phyloP scores from a whole-genome alignment of 2,797 vertebrate genomes.

The Chloroceryle amazona region DNA sequence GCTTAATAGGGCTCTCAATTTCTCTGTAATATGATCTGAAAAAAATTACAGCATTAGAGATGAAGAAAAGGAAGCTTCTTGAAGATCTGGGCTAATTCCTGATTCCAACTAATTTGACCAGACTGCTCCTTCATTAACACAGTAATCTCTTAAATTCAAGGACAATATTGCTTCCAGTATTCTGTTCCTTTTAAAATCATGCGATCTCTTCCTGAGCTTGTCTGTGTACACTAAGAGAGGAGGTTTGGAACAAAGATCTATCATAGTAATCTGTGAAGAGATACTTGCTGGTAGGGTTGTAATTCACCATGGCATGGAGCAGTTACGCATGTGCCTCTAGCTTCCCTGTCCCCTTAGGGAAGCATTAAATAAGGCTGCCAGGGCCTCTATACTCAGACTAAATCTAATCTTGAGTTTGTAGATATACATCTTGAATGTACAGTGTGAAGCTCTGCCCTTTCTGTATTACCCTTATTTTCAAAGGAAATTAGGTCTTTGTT shows the following conservation, averaged over 20 bases:
- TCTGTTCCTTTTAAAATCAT: not conserved
- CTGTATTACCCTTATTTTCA: not conserved
- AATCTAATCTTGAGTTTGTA: not conserved
- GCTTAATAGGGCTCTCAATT: conserved; percentile 60
- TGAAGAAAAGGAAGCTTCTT: not conserved
- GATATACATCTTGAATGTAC: not conserved
- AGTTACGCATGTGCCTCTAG: not conserved
- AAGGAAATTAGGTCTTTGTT: not conserved
- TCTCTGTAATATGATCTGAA: conserved; percentile 42
- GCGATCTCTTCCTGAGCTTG: not conserved
- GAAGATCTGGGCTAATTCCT: not conserved
- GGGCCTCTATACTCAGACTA: not conserved
- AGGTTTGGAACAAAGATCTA: not conserved
- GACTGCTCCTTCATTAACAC: conserved; percentile 1
- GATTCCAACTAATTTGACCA: not conserved
- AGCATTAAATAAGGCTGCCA: not conserved
- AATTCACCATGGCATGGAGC: not conserved
- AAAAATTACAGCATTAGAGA: not conserved
- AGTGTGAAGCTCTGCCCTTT: not conserved
- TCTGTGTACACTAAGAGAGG: not conserved
- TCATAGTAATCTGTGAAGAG: not conserved
- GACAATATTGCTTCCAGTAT: not conserved
- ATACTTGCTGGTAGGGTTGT: not conserved
- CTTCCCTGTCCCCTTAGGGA: not conserved
- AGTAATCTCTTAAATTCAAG: not conserved